These are phyloP conservation scores for Panthera tigris DNA, from an alignment of 2,113 vertebrate genomes.

Conservation along the genomic window DNA sequence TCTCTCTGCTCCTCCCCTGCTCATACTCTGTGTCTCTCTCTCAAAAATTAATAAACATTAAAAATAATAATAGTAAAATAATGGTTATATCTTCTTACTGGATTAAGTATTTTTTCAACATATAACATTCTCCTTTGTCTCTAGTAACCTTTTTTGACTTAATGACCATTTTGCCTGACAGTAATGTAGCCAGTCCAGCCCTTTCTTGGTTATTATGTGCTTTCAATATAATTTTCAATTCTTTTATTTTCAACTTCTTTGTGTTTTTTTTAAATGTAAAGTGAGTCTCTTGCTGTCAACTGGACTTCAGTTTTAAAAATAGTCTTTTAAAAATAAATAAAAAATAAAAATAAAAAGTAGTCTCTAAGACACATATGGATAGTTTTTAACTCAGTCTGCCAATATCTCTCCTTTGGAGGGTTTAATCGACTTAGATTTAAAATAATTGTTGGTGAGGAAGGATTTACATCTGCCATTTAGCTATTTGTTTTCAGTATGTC, in stretches of 20 bases:
- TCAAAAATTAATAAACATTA: too few relatives aligned
- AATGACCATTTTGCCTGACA: neutral
- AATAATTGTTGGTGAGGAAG: neutral
- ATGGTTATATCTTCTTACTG: neutral
- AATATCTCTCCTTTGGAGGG: neutral
- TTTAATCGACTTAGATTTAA: neutral
- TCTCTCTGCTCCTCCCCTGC: too few relatives aligned
- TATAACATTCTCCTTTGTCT: neutral
- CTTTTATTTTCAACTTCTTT: neutral
- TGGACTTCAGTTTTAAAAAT: neutral
- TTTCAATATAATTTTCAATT: neutral
- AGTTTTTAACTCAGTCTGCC: neutral
- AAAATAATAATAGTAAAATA: neutral
- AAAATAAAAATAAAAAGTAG: neutral
- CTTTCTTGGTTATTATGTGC: neutral
- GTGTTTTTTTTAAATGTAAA: neutral
- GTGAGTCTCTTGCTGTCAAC: neutral
- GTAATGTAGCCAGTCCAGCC: neutral
- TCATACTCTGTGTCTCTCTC: too few relatives aligned
- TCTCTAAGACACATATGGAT: neutral
- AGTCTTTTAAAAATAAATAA: too few relatives aligned
- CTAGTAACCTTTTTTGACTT: neutral
- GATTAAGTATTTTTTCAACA: neutral
- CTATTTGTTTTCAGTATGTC: neutral
- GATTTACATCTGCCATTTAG: neutral